Percentiles rank a stretch among this genome's conserved stretches.
phyloP scores from a whole-genome alignment of 2,888 invertebrate genomes.

The Cancer borealis region DNA sequence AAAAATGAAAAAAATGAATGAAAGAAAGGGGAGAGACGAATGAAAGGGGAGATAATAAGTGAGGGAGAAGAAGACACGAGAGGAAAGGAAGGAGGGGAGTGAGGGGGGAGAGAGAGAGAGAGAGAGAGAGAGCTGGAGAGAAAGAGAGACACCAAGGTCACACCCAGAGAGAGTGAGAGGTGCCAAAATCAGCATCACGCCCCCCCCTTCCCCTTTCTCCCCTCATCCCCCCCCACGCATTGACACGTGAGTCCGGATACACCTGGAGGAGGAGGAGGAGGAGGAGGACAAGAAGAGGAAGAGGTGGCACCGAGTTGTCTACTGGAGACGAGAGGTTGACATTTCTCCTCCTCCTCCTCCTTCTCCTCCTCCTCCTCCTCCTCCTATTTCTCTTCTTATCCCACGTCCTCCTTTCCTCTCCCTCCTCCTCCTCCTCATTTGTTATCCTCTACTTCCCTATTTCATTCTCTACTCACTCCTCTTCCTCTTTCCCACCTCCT shows the following conservation, averaged over 20 bases:
- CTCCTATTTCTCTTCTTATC: neutral
- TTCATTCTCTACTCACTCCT: neutral
- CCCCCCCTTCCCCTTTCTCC: neutral
- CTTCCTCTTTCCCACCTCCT: neutral
- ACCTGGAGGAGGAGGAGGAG: conserved; percentile 29
- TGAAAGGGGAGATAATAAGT: neutral
- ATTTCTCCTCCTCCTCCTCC: neutral
- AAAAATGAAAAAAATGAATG: neutral
- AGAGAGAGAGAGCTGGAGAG: neutral
- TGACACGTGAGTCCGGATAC: conserved; percentile 22
- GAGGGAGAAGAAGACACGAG: neutral
- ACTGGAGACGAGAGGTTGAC: neutral
- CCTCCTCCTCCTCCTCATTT: neutral
- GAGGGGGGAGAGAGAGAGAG: neutral
- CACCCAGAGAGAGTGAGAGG: neutral
- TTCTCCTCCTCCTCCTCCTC: neutral
- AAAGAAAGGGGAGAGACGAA: too few species aligned
- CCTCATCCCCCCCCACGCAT: neutral
- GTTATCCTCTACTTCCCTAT: neutral
- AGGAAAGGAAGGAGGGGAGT: too few species aligned
- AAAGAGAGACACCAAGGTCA: conserved; percentile 16
- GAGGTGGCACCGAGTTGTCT: neutral
- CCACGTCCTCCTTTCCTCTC: neutral
- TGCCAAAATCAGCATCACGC: neutral
- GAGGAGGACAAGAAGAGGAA: neutral